A percentile compares a stretch with the other conserved stretches of the same genome.
These are phyloP conservation scores for Ceratoteleas bidentatus DNA, from an alignment of 1,140 invertebrate species.

Conservation along the genomic window DNA sequence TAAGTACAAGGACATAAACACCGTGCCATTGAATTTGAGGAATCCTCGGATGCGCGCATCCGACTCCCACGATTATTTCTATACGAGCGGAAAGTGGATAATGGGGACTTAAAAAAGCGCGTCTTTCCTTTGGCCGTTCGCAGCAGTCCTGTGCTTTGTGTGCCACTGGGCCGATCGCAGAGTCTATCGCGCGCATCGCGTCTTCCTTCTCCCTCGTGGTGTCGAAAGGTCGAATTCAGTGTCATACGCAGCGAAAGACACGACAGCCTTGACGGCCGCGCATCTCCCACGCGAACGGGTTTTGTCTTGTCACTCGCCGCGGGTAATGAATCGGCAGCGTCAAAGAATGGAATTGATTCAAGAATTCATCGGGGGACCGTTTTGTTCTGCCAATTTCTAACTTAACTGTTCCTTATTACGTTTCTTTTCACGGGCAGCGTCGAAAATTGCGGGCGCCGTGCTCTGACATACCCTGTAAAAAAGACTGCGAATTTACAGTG, in stretches of 20 bases:
- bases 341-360: constrained; percentile 47
- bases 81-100: constrained; percentile 75
- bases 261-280: constrained; percentile 66
- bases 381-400: constrained; percentile 22
- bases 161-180: constrained; percentile 79
- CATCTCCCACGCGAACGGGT: constrained; percentile 45
- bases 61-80: constrained; percentile 69
- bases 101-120: constrained; percentile 78
- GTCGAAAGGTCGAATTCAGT: constrained; percentile 62
- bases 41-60: constrained; percentile 41
- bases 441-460: too few relatives aligned
- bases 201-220: constrained; percentile 53
- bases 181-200: constrained; percentile 69
- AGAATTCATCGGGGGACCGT: constrained; percentile 24
- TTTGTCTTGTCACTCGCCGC: constrained; percentile 13
- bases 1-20: constrained; percentile 38
- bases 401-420: constrained; percentile 40
- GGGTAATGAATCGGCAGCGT: constrained; percentile 33
- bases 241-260: constrained; percentile 49
- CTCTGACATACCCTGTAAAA: too few relatives aligned
- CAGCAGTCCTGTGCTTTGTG: constrained; percentile 71
- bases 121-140: constrained; percentile 65
- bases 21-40: constrained; percentile 49
- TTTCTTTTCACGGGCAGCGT: too few relatives aligned
- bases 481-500: too few relatives aligned